phyloP scores from a whole-genome alignment of 2,888 invertebrate genomes.

The Allygus modestus region DNA sequence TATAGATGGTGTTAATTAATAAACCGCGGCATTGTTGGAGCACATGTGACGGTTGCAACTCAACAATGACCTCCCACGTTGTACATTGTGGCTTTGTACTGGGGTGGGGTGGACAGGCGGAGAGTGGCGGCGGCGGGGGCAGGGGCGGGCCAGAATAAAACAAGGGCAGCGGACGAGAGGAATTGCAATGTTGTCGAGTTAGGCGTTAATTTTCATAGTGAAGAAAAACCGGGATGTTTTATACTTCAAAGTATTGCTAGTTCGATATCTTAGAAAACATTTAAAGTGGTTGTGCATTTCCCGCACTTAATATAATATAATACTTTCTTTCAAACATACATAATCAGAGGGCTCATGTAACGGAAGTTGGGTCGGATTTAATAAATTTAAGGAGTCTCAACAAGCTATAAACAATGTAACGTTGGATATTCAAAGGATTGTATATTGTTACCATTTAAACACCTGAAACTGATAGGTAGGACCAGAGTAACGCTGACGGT shows the following conservation, averaged over 20 bases:
- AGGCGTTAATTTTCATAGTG: neutral
- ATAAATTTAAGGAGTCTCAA: too few relatives aligned
- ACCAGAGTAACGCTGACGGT: neutral
- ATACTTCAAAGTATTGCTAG: neutral
- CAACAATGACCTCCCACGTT: constrained; percentile 16
- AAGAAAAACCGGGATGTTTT: neutral
- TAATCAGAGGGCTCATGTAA: too few relatives aligned
- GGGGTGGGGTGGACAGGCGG: too few relatives aligned
- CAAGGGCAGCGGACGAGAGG: too few relatives aligned
- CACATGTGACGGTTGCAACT: neutral
- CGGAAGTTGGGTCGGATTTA: too few relatives aligned
- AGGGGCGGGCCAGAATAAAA: neutral
- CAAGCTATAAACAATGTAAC: too few relatives aligned
- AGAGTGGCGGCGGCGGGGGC: too few relatives aligned
- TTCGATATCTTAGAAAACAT: too few relatives aligned
- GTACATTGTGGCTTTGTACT: neutral
- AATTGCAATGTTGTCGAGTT: constrained; percentile 11
- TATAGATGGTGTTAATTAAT: constrained; percentile 18
- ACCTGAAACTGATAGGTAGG: neutral
- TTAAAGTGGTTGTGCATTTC: too few relatives aligned
- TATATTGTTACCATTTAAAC: neutral
- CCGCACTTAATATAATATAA: too few relatives aligned
- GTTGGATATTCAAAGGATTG: neutral
- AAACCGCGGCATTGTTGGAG: constrained; percentile 2
- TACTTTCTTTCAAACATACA: too few relatives aligned